Evolutionary conservation across 2,113 vertebrate genomes (phyloP), one percentile per base, ranked within the genome.

Genomic region (Oryzias javanicus): DNA sequence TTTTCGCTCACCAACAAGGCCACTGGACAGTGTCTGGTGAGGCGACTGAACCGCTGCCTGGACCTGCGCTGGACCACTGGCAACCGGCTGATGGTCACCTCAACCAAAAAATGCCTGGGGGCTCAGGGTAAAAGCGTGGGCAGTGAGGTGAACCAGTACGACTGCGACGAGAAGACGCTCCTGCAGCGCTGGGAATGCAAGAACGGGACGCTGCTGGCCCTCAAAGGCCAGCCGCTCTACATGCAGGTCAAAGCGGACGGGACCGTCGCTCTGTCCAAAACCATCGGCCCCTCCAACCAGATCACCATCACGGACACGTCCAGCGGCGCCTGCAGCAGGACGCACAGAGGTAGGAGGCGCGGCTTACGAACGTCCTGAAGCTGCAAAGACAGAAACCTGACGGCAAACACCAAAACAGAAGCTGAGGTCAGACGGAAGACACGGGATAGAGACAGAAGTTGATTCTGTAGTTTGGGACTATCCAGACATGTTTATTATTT

Each of bases 111-210:
- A 67, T 99, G 97, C 76, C 80, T 98, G 53, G 94, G 94, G 8
- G 92, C 89, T 0, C 79, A 94, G 41, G 91, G 91, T 19, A 94
- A 88, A 71, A 89, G 44, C 0, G 90, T 92, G 50, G 94, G 93
- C 81, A 93, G 91, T 55, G 71, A 89, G 1, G 29, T 98, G 57
- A 89, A 66, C 63, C 80, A 92, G 25, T 94, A 92, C 7, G 88
- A 90, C 14, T 99, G 97, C 56, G 88, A 96, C 49, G 83, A 91
- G 0, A 90, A 41, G n/a, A 94, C 61, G 2, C 76, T 81, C 17
- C 81, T 95, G 3, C 97, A 98, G 73, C 93, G 91, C 75, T 99
- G 97, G 97, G 93, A 94, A 71, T 99, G 97, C 90, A 92, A 55
- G 67, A 94, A 95, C 22, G 91, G 91, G 51, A 95, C 92, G 0